phyloP scores from a whole-genome alignment of 2,888 invertebrate genomes.

The Stenodera caucasica region DNA sequence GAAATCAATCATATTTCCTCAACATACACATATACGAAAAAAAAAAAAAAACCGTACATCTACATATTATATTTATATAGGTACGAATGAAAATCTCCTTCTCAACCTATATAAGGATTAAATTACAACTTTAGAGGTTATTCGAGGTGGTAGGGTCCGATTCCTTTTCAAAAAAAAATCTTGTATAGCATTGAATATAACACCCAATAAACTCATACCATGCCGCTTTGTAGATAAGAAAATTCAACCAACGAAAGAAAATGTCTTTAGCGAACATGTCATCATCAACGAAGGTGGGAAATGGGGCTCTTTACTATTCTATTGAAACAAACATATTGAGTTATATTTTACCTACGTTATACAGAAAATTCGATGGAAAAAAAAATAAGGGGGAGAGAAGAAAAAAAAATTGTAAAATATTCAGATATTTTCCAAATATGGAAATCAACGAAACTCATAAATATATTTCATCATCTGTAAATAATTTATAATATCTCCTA shows the following conservation, averaged over 20 bases:
- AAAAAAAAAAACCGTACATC: no score
- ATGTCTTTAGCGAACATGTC: constrained; percentile 1
- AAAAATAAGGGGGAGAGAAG: no score
- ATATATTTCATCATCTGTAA: no score
- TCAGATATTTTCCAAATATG: no score
- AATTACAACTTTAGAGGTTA: constrained; percentile 31
- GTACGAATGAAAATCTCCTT: constrained; percentile 33
- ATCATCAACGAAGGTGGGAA: not conserved
- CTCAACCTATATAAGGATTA: constrained; percentile 31
- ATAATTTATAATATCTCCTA: no score
- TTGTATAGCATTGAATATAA: constrained; percentile 27
- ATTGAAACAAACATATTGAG: not conserved
- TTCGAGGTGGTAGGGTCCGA: constrained; percentile 30
- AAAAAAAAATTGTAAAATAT: no score
- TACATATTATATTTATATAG: no score
- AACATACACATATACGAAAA: not conserved
- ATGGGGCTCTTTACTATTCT: not conserved
- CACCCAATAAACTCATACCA: constrained; percentile 37
- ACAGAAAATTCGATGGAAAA: no score
- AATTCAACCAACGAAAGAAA: constrained; percentile 15
- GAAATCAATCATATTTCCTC: constrained; percentile 40
- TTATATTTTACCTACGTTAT: no score
- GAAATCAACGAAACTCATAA: no score
- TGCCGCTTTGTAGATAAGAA: constrained; percentile 33
- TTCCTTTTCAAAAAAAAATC: constrained; percentile 31